Evolutionary conservation across 2,797 vertebrate genomes (phyloP), one percentile per base, ranked within the genome.

Genomic region (Odontamblyopus rebecca): DNA sequence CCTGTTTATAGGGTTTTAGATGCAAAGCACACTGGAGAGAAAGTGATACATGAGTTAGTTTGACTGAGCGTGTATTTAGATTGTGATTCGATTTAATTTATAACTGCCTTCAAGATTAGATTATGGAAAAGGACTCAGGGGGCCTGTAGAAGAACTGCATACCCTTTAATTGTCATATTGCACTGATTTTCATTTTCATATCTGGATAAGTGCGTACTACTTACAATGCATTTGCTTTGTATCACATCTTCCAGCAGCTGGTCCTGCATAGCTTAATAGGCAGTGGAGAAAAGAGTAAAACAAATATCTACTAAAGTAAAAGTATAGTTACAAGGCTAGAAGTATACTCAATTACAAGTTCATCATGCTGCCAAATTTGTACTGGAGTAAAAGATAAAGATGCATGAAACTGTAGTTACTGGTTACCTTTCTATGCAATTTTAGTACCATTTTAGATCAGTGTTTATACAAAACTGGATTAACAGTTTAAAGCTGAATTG

Each of bases 1-100:
- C 50, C 48, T 67, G 65, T 67, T 67, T 67, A 67, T 67, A 48
- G 26, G 16, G 6, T 66, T 50, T 65, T 66, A 50, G 26, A 50
- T 50, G 41, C 44, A 50, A 66, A 19, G 18, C 50, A 54, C 27
- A 53, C 32, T 53, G 53, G 50, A n/a, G 8, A 32, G 48, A 54
- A 53, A 53, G 12, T 29, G 48, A 67, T 53, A 26, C 63, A 27
- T 7, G 50, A 19, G 30, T 67, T 53, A 32, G 48, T 53, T 67
- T 53, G 26, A 51, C 51, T 29, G 26, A 53, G 18, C 1, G 2
- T 51, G 23, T 53, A 54, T 53, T 67, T 67, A 11, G 26, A 51
- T 35, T 48, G 5, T 51, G 35, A 50, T 41, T 19, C 61, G 1
- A 32, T 61, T 61, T 61, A 26, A 26, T 48, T 65, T 41, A 64